These are phyloP conservation scores for Phaethon lepturus DNA, from an alignment of 2,113 vertebrate species.

Conservation along the genomic window DNA sequence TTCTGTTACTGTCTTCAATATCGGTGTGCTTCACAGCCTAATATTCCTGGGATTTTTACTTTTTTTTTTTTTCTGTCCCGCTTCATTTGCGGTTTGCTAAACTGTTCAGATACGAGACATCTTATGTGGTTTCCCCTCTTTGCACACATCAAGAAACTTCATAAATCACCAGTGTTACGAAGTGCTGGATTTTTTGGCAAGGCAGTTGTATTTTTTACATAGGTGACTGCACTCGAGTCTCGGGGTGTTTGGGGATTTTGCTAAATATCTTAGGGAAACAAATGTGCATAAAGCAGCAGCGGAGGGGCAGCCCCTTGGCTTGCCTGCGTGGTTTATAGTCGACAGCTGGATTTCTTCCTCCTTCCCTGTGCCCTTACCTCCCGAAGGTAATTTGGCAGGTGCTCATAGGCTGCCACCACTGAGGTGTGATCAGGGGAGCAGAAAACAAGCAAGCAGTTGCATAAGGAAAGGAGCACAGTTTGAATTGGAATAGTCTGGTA, in stretches of 20 bases:
- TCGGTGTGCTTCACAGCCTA: not conserved
- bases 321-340: accelerated
- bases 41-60: not conserved
- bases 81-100: not conserved
- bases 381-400: not conserved
- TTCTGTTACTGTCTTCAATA: not conserved
- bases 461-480: not conserved
- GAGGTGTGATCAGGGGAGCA: not conserved
- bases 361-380: not conserved
- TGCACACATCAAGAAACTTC: not conserved
- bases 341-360: not conserved
- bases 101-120: accelerated
- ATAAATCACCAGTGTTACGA: not conserved
- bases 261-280: not conserved
- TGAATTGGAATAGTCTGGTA: not conserved
- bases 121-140: not conserved
- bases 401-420: not conserved
- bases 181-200: not conserved
- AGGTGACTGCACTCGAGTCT: not conserved
- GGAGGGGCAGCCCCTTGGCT: not conserved
- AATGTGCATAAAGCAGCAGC: not conserved
- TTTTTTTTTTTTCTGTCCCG: not conserved
- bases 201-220: not conserved
- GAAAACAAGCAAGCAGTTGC: not conserved
- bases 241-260: not conserved